A percentile compares a stretch with the other conserved stretches of the same genome.
These are phyloP conservation scores for Mesaphorura yosii DNA, from an alignment of 1,140 invertebrate genomes.

Conservation along the genomic window DNA sequence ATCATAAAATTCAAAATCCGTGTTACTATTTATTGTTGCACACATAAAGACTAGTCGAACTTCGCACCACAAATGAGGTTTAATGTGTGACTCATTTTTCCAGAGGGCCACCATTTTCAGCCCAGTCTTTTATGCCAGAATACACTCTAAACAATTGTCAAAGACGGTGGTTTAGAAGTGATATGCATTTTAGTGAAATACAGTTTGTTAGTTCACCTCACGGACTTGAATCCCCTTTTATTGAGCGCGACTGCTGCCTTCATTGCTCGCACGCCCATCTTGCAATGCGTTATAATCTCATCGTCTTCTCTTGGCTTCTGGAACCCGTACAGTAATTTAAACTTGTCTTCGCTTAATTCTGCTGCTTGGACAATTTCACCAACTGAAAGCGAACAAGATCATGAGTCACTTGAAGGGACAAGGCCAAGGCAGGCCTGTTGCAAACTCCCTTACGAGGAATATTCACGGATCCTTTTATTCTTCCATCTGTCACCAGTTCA, in stretches of 20 bases:
- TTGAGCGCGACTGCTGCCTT: constrained; percentile 1
- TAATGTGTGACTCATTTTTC: neutral
- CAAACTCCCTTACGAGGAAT: constrained; percentile 14
- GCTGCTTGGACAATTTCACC: constrained; percentile 12
- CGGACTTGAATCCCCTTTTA: neutral
- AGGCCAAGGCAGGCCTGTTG: neutral
- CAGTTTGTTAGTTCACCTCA: constrained; percentile 4
- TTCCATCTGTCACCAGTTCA: constrained; percentile 19
- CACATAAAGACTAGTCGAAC: too few relatives aligned
- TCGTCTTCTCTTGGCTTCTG: constrained; percentile 4
- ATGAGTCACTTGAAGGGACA: neutral
- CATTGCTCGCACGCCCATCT: constrained; percentile 1
- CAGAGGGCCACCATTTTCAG: constrained; percentile 9
- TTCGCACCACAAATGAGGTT: too few relatives aligned
- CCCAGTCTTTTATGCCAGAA: constrained; percentile 16
- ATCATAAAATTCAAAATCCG: too few relatives aligned
- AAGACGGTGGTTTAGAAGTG: neutral
- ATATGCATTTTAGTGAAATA: constrained; percentile 5
- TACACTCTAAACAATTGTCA: constrained; percentile 9
- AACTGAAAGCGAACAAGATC: constrained; percentile 7
- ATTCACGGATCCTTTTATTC: constrained; percentile 14
- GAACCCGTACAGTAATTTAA: constrained; percentile 8
- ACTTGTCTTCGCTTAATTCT: constrained; percentile 1
- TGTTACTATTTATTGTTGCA: neutral
- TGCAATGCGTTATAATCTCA: constrained; percentile 15